Base-by-base conservation (phyloP, 2,888 invertebrate species). In the Acholoe squamosa region DNA sequence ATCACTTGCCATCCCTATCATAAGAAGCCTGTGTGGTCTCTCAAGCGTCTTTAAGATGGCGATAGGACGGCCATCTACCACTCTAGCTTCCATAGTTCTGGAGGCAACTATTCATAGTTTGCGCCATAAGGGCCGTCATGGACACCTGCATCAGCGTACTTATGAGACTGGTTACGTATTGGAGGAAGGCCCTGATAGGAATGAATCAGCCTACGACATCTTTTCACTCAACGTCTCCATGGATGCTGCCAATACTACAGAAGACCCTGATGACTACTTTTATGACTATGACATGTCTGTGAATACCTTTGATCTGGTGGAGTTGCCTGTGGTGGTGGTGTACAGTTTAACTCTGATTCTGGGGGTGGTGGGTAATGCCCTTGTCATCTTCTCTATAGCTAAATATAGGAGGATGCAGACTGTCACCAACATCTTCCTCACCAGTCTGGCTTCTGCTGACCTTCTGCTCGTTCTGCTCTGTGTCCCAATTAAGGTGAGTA, bases 401-500 rank as follows among this genome's bases (percentile, higher is more conserved):
- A 95, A 96, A 89, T 97, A 96, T 94, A 95, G 96, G 90, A 95
- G 97, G 89, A 97, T 97, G 97, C 96, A 96, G 94, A 97, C 96
- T 93, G 97, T 96, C 77, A 97, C 97, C 34, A 97, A 97, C 94
- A 96, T 97, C 86, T 97, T 97, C 94, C 96, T 97, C 71, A 97
- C 97, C 31, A 97, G 97, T 93, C 96, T 97, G 91, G 97, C 97
- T 12, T 97, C 97, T 0, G 97, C 97, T 14, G 97, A 97, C 95
- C 96, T 97, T 0, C 96, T 97, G 51, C 96, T 97, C 84, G 97
- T 97, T 91, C 96, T 97, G 91, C 96, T 97, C 94, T 97, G 97
- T 95, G 97, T 97, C 91, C 97, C 97, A 14, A 97, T 97, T 22
- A 97, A 97, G 97, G 97, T 97, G 95, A 96, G 96, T 90, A 31